These are phyloP conservation scores for Chrysopilus asiliformis DNA, from an alignment of 2,888 invertebrate species.

Conservation along the genomic window DNA sequence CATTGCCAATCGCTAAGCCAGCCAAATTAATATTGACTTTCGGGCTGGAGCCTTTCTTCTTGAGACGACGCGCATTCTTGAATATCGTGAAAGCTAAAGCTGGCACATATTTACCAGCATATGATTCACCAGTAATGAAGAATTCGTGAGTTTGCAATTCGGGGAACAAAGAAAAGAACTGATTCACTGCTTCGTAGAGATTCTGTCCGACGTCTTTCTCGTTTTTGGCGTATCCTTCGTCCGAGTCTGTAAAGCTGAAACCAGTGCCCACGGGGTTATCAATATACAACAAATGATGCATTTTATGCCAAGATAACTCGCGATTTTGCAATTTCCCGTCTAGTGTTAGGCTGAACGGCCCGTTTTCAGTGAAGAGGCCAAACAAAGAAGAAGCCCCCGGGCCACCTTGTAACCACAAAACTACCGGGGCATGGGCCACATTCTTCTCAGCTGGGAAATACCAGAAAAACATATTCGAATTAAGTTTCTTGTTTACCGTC, in stretches of 20 bases:
- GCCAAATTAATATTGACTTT: conserved; percentile 30
- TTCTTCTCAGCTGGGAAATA: conserved; percentile 67
- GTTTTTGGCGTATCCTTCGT: conserved; percentile 63
- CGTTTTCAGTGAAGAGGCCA: conserved; percentile 73
- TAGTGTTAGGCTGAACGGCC: conserved; percentile 46
- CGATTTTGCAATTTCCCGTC: conserved; percentile 38
- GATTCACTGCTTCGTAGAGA: conserved; percentile 58
- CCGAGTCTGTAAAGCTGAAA: conserved; percentile 71
- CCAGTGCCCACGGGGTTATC: conserved; percentile 92
- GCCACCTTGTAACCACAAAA: conserved; percentile 78
- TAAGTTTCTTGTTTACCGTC: conserved; percentile 62
- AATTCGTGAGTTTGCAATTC: conserved; percentile 62
- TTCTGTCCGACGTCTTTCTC: conserved; percentile 70
- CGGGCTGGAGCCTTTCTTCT: conserved; percentile 15
- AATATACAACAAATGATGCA: conserved; percentile 71
- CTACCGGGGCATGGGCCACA: conserved; percentile 49
- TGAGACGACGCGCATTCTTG: conserved; percentile 30
- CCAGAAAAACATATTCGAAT: conserved; percentile 86
- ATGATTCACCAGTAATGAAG: conserved; percentile 81
- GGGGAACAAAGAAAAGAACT: conserved; percentile 75
- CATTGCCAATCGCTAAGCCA: conserved; percentile 56
- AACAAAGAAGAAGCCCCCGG: conserved; percentile 69
- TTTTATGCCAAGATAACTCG: conserved; percentile 65
- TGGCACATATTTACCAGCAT: conserved; percentile 68
- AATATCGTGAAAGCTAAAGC: conserved; percentile 47